Evolutionary conservation across 1,140 invertebrate genomes (phyloP).

Genomic region (Copidosoma floridanum): DNA sequence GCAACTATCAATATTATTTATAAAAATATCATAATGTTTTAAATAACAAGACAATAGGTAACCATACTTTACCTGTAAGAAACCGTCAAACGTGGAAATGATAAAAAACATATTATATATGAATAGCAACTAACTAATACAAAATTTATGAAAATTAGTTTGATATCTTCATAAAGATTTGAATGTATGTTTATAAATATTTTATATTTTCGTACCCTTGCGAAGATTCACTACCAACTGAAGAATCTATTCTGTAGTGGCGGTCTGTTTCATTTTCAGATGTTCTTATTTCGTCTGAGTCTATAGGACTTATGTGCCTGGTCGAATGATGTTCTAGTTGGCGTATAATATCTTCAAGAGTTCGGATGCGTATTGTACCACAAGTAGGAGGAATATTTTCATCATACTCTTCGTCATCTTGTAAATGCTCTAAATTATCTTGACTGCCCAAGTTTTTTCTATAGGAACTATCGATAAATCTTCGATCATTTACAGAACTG

Average conservation of each 20-base stretch:
- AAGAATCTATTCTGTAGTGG: conserved; percentile 82
- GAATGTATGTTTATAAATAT: too few species aligned
- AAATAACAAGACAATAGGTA: too few species aligned
- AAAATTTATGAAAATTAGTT: too few species aligned
- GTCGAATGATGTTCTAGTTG: conserved; percentile 86
- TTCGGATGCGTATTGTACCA: conserved; percentile 79
- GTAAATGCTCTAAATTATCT: conserved; percentile 57
- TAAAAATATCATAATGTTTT: too few species aligned
- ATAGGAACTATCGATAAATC: conserved; percentile 61
- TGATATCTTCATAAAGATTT: too few species aligned
- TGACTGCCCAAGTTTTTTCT: conserved; percentile 59
- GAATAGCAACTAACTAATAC: too few species aligned
- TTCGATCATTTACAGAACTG: conserved; percentile 68
- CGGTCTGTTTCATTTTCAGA: conserved; percentile 88
- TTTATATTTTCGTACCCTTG: conserved; percentile 70
- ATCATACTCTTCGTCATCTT: conserved; percentile 66
- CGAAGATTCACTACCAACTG: conserved; percentile 71
- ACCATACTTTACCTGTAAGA: too few species aligned
- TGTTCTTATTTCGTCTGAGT: conserved; percentile 87
- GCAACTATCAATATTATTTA: too few species aligned
- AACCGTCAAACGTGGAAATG: too few species aligned
- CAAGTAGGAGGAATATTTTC: conserved; percentile 68
- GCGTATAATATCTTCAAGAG: conserved; percentile 85
- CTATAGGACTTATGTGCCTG: conserved; percentile 84
- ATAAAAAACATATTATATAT: too few species aligned